Evolutionary conservation across 2,797 vertebrate species (phyloP).

Genomic region (Poecilia wingei): DNA sequence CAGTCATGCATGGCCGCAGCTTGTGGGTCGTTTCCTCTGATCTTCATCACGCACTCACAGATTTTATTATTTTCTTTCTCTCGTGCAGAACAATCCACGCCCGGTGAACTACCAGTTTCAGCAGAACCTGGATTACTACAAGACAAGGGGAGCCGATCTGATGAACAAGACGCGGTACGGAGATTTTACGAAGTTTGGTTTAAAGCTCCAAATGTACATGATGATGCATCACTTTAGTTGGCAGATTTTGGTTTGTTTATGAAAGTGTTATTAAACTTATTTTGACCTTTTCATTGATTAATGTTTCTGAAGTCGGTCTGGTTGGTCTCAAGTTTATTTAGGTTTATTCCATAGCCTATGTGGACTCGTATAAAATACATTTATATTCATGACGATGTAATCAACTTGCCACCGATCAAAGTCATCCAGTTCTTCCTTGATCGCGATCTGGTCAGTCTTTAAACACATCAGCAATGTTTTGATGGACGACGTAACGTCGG

Average conservation of each 20-base stretch:
- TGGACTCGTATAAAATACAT: neutral
- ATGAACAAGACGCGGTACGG: slow-evolving; percentile 93
- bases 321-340: neutral
- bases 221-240: neutral
- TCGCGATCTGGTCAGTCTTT: neutral
- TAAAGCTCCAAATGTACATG: neutral
- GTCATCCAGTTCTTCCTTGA: neutral
- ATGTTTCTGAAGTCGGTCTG: neutral
- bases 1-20: neutral
- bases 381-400: neutral
- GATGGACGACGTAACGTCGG: neutral
- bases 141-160: slow-evolving; percentile 92
- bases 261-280: neutral
- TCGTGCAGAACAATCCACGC: slow-evolving; percentile 88
- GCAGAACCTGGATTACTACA: slow-evolving; percentile 98
- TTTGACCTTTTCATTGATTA: neutral
- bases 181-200: neutral
- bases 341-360: neutral
- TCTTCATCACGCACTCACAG: neutral
- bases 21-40: neutral
- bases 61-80: neutral
- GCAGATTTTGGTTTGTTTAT: neutral
- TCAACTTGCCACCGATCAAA: neutral
- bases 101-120: slow-evolving; percentile 96
- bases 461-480: neutral